phyloP scores from a whole-genome alignment of 2,113 vertebrate species.

The Ceyx margarethae region DNA sequence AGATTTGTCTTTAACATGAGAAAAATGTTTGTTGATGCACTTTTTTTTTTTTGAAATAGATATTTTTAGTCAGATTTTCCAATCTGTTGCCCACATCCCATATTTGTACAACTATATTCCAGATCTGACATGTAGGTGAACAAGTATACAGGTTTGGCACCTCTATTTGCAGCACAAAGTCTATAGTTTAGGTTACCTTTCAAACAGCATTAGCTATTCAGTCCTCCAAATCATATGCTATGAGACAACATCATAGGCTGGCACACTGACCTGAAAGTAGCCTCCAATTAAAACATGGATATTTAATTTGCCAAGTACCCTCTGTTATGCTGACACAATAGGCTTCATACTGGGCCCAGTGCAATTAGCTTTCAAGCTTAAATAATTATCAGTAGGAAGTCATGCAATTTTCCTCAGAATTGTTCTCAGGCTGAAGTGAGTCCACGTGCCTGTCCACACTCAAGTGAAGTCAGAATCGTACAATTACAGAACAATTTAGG shows the following conservation, averaged over 20 bases:
- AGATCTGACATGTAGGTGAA: not conserved
- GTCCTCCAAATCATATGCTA: fast-evolving
- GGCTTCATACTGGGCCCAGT: not conserved
- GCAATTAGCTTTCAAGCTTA: not conserved
- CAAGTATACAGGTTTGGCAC: not conserved
- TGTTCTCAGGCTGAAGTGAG: not conserved
- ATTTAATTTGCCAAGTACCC: not conserved
- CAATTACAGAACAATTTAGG: not conserved
- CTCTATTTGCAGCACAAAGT: not conserved
- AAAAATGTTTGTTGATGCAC: not conserved
- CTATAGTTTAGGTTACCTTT: not conserved
- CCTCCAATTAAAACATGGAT: not conserved
- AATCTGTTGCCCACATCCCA: not conserved
- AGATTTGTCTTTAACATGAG: not conserved
- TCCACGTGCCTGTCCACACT: not conserved
- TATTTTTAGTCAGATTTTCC: not conserved
- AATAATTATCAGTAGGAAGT: not conserved
- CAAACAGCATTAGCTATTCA: not conserved
- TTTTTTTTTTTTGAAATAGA: not conserved
- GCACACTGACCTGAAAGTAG: not conserved
- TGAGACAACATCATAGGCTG: not conserved
- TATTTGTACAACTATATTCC: not conserved
- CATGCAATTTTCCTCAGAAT: not conserved
- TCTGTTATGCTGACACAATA: not conserved
- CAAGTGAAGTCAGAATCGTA: not conserved